Evolutionary conservation across 2,888 invertebrate genomes (phyloP), one percentile per base, ranked within the genome.

Genomic region (Neelides folsomi): DNA sequence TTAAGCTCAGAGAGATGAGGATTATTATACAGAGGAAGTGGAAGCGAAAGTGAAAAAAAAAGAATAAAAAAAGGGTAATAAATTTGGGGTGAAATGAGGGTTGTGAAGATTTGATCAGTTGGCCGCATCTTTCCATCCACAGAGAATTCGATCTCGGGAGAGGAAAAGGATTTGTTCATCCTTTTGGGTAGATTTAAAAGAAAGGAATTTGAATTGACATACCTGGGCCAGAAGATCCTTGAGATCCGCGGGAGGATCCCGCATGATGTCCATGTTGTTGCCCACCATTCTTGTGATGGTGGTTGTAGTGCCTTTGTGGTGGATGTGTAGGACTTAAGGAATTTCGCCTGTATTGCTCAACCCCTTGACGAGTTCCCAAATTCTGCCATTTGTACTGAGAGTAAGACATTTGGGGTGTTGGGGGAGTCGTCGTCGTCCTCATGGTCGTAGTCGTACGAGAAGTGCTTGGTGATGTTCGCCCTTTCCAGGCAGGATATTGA

Each of bases 331-430:
- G 16, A 10, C 43, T 40, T 13, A 51, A 46, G 5, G 18, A 36
- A 5, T 56, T 52, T 45, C 61, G 45, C 18, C 64, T 53, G 49
- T 57, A 59, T 36, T 60, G 56, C 9, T 65, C 64, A 12, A 65
- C 52, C 1, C 59, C 59, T 57, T 63, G 61, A 3, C 63, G 52
- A 2, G 59, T 62, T 8, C 64, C 63, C n/a, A 61, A 48, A 35
- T 58, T 51, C 36, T 62, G 56, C 64, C 64, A 65, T 50, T 65
- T 65, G 53, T 56, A 60, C 37, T 63, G 63, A 5, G 64, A 65
- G 40, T 63, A 65, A 0, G 63, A 63, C 18, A 59, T 53, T 27
- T 51, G 53, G 1, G 60, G 58, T 13, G 56, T 56, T 6, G 61
- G 51, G 7, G 60, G 51, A 13, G 60, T 46, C 1, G 58, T 51